These are phyloP conservation scores for Andricus quercusramuli DNA, from an alignment of 2,888 invertebrate species.

Conservation along the genomic window DNA sequence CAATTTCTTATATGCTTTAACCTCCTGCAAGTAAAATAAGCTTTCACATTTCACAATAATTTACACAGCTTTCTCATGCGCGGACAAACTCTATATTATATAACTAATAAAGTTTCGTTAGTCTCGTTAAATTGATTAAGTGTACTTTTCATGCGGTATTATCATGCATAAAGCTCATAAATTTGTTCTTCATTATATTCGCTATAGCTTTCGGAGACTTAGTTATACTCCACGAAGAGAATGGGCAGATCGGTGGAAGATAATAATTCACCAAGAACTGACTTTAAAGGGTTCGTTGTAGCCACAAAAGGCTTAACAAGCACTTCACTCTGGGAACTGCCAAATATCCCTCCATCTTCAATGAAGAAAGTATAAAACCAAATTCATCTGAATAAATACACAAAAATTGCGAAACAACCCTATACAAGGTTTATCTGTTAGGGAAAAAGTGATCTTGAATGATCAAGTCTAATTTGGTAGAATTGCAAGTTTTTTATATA, in stretches of 20 bases:
- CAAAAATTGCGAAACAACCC: neutral
- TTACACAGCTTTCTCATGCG: slow-evolving; percentile 3
- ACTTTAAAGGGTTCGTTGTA: slow-evolving; percentile 34
- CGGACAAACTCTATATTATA: neutral
- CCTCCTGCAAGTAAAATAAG: neutral
- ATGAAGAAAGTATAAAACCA: neutral
- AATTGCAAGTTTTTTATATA: neutral
- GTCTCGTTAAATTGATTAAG: slow-evolving; percentile 37
- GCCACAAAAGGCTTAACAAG: slow-evolving; percentile 23
- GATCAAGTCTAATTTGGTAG: neutral
- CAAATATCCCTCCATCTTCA: neutral
- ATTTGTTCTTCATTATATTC: slow-evolving; percentile 40
- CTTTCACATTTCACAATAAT: slow-evolving; percentile 13
- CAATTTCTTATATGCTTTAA: neutral
- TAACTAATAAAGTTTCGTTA: slow-evolving; percentile 31
- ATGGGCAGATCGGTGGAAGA: slow-evolving; percentile 34
- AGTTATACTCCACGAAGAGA: slow-evolving; percentile 33
- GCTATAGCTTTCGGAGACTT: slow-evolving; percentile 33
- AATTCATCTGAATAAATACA: neutral
- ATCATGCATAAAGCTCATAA: slow-evolving; percentile 36
- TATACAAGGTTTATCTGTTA: neutral
- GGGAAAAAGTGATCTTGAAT: neutral
- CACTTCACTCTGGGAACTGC: slow-evolving; percentile 30
- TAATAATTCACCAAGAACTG: slow-evolving; percentile 40
- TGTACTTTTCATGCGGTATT: slow-evolving; percentile 23